Evolutionary conservation across 2,113 vertebrate species (phyloP).

Genomic region (Conger conger): DNA sequence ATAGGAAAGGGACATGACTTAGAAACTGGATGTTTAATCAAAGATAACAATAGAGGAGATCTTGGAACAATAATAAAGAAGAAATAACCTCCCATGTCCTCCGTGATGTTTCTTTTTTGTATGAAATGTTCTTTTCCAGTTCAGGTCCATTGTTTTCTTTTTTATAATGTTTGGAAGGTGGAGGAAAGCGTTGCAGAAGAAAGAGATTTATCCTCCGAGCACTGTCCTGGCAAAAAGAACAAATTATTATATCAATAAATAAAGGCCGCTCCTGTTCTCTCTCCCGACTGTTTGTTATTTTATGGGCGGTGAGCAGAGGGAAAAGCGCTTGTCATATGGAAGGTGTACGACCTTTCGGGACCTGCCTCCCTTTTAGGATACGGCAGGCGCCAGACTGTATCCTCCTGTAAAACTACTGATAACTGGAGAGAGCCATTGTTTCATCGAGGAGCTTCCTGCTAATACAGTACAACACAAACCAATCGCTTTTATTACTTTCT

Average conservation of each 20-base stretch:
- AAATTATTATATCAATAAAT: conserved; percentile 18
- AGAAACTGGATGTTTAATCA: neutral
- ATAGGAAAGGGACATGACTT: neutral
- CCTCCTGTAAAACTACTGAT: conserved; percentile 32
- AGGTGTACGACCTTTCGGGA: conserved; percentile 10
- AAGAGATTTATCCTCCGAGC: conserved; percentile 2
- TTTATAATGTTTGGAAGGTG: conserved; percentile 11
- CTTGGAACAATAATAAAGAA: neutral
- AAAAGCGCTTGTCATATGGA: conserved; percentile 13
- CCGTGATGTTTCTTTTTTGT: neutral
- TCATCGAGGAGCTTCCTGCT: conserved; percentile 18
- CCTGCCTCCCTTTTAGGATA: conserved; percentile 16
- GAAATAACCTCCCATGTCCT: neutral
- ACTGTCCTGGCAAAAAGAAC: conserved; percentile 12
- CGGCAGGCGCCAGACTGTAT: conserved; percentile 21
- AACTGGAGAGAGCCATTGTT: conserved; percentile 24
- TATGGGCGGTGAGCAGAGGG: neutral
- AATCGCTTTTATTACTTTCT: conserved; percentile 14
- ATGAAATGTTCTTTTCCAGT: neutral
- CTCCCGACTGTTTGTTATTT: conserved; percentile 23
- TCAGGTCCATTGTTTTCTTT: conserved; percentile 15
- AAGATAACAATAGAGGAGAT: neutral
- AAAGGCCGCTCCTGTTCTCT: conserved; percentile 9
- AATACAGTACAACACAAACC: conserved; percentile 14
- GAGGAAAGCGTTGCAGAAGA: neutral